phyloP scores from a whole-genome alignment of 2,797 vertebrate genomes.

The Pitangus sulphuratus region DNA sequence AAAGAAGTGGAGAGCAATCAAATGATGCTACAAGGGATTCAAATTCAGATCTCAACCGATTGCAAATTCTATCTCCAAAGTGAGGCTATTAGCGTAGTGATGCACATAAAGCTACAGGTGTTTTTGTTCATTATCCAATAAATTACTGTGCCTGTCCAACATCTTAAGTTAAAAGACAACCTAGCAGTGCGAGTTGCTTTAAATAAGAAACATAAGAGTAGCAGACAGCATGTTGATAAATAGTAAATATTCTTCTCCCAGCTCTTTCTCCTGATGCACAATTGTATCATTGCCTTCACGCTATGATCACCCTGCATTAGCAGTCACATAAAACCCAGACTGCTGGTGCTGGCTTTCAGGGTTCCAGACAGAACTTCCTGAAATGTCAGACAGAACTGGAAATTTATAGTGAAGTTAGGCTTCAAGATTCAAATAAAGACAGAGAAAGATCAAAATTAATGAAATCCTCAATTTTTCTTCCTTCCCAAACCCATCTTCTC shows the following conservation, averaged over 20 bases:
- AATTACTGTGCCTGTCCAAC: background rate
- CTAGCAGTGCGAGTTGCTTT: background rate
- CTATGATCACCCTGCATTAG: background rate
- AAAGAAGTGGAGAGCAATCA: background rate
- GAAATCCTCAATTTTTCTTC: background rate
- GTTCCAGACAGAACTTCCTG: background rate
- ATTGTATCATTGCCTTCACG: background rate
- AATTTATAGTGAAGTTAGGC: background rate
- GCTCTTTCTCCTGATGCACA: background rate
- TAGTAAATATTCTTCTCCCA: background rate
- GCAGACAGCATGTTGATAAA: background rate
- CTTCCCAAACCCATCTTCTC: background rate
- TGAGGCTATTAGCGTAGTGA: background rate
- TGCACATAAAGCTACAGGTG: background rate
- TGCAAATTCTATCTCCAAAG: background rate
- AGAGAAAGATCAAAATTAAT: background rate
- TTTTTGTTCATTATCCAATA: background rate
- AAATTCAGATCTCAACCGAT: background rate
- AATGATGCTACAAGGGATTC: background rate
- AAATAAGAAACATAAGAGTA: background rate
- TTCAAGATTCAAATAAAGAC: background rate
- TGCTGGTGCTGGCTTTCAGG: background rate
- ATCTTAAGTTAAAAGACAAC: background rate
- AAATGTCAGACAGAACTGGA: background rate
- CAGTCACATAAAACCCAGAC: background rate